Percentiles rank a stretch among this genome's conserved stretches.
phyloP scores from a whole-genome alignment of 2,797 vertebrate species.

The Anabacerthia variegaticeps region DNA sequence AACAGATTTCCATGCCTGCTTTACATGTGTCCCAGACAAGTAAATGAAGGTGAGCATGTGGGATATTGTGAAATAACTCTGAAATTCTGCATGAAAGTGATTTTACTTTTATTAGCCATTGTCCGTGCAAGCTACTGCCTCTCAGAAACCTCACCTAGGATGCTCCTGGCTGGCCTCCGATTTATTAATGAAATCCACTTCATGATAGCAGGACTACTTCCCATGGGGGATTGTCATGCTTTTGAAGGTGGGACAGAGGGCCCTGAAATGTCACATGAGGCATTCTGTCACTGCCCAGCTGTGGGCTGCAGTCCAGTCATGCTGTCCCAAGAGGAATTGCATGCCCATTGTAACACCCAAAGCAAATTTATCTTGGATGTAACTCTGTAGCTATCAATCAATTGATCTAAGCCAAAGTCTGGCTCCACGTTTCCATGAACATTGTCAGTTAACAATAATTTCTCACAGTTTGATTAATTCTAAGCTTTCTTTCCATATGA shows the following conservation, averaged over 20 bases:
- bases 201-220: neutral
- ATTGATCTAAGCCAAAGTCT: neutral
- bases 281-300: neutral
- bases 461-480: neutral
- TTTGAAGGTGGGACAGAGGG: neutral
- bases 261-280: neutral
- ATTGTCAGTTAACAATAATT: neutral
- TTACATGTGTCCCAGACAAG: neutral
- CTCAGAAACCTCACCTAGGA: neutral
- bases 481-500: neutral
- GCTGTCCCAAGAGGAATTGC: neutral
- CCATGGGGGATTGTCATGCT: neutral
- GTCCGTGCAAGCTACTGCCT: neutral
- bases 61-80: neutral
- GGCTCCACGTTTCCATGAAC: neutral
- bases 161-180: neutral
- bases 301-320: neutral
- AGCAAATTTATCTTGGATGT: neutral
- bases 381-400: neutral
- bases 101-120: neutral
- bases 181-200: neutral
- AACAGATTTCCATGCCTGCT: neutral
- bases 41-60: neutral
- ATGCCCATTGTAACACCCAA: accelerated
- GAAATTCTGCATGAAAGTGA: neutral